Evolutionary conservation across 1,140 invertebrate species (phyloP).

Genomic region (Steinernema feltiae): DNA sequence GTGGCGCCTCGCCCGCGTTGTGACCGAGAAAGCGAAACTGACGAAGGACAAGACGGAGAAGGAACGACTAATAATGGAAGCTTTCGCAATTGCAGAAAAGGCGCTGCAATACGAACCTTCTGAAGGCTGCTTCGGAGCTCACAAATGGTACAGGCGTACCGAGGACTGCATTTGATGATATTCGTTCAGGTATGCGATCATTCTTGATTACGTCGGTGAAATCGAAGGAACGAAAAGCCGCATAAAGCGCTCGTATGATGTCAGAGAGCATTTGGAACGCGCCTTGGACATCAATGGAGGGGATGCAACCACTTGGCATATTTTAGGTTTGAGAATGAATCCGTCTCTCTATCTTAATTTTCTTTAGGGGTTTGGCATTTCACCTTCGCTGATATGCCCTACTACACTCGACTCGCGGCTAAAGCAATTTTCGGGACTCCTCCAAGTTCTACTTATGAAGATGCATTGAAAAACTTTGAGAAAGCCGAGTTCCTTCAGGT

Average conservation of each 20-base stretch:
- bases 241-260: constrained; percentile 41
- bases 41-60: constrained; percentile 40
- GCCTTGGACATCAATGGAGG: constrained; percentile 50
- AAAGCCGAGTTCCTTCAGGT: constrained; percentile 47
- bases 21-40: constrained; percentile 52
- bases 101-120: constrained; percentile 37
- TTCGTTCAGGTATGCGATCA: constrained; percentile 51
- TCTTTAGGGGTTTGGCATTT: constrained; percentile 55
- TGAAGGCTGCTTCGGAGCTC: constrained; percentile 50
- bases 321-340: constrained; percentile 42
- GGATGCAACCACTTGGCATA: constrained; percentile 56
- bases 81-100: constrained; percentile 44
- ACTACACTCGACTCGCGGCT: constrained; percentile 37
- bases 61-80: constrained; percentile 46
- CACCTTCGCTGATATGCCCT: constrained; percentile 50
- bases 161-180: background rate
- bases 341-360: constrained; percentile 17
- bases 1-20: constrained; percentile 51
- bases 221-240: constrained; percentile 50
- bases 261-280: constrained; percentile 49
- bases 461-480: constrained; percentile 51
- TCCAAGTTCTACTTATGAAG: constrained; percentile 51
- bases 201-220: constrained; percentile 53
- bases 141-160: constrained; percentile 47
- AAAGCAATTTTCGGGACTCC: constrained; percentile 49